Base-by-base conservation (phyloP, 2,797 vertebrate species). In the Coccyzus lansbergi region DNA sequence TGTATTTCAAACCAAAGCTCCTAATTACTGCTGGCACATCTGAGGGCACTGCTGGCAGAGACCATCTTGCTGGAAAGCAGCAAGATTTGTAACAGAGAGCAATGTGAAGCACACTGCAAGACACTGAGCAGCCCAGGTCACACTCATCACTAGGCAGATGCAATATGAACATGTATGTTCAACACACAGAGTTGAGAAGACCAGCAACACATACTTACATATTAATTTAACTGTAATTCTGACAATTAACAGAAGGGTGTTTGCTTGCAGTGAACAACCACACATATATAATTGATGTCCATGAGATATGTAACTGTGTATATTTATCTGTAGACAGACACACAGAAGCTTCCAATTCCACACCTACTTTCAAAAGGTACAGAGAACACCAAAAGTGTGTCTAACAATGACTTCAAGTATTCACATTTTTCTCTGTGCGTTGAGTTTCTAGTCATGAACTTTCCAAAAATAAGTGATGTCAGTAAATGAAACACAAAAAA, bases 51-150 rank as follows among this genome's bases (percentile, higher is more conserved):
- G 59, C 65, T 93, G 91, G 94, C 88, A 95, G 1, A 5, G 65
- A 96, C 62, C 92, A 52, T 76, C 96, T 83, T 94, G 94, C 79
- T 53, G 89, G 65, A 36, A 71, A 90, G 75, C 48, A 21, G 24
- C 17, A 8, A 36, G 67, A 52, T 36, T n/a, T 44, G 58, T 65
- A 65, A 26, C 25, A 12, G 38, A 46, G 81, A 40, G 87, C 14
- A 1, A 51, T 0, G 38, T 12, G 67, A 36, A 28, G 26, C 2
- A 46, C 0, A 2, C 17, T 1, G 24, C 2, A 58, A 87, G 79
- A 44, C 28, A 9, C 13, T 1, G 11, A 48, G 2, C 29, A 83
- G 62, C 51, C 33, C 29, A 3, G 49, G 52, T 36, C n/a, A 29
- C 0, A 0, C 31, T 24, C 15, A 3, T 9, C 42, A 12, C 52